These are phyloP conservation scores for Sarcophaga rosellei DNA, from an alignment of 2,888 invertebrate species.

Conservation along the genomic window DNA sequence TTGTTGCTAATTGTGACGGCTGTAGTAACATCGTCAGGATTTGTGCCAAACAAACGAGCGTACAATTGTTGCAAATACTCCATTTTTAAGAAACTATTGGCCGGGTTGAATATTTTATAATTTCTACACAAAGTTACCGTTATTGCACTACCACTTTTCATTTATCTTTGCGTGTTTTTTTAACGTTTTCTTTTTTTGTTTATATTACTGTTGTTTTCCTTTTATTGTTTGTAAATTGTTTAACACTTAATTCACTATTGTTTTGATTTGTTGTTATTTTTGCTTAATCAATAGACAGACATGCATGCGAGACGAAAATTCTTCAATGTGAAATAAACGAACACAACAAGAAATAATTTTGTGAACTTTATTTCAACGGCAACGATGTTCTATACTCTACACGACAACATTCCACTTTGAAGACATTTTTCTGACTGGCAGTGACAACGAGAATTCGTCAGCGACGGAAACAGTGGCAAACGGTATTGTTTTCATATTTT, in stretches of 20 bases:
- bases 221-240: background rate
- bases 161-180: constrained; percentile 26
- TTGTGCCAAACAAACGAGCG: constrained; percentile 49
- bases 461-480: background rate
- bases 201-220: constrained; percentile 2
- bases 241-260: background rate
- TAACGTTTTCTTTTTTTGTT: constrained; percentile 19
- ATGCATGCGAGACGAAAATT: background rate
- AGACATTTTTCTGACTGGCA: constrained; percentile 42
- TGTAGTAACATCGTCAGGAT: constrained; percentile 5
- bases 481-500: constrained; percentile 1
- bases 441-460: background rate
- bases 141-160: constrained; percentile 30
- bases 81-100: constrained; percentile 37
- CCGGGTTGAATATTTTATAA: background rate
- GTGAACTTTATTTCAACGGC: constrained; percentile 32
- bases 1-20: background rate
- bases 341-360: constrained; percentile 6
- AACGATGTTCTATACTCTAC: constrained; percentile 9
- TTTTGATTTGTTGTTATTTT: constrained; percentile 17
- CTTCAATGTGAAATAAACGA: background rate
- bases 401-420: constrained; percentile 40
- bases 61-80: constrained; percentile 62
- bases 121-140: constrained; percentile 24
- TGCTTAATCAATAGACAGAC: constrained; percentile 50